phyloP scores from a whole-genome alignment of 2,797 vertebrate species.

The Pseudochaenichthys georgianus region DNA sequence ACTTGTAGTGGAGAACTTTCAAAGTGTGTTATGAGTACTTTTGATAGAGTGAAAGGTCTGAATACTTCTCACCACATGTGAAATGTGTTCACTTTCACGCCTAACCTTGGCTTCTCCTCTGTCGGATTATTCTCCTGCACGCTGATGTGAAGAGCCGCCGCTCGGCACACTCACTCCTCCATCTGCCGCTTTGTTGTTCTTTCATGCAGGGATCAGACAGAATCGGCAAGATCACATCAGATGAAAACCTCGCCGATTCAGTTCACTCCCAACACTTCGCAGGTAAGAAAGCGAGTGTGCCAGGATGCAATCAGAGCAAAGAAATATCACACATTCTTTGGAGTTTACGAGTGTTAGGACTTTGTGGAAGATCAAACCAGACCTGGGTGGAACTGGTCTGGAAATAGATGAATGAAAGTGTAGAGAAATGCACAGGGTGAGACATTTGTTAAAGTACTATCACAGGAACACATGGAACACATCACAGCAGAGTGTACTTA shows the following conservation, averaged over 20 bases:
- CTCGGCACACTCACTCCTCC: slow-evolving; percentile 8
- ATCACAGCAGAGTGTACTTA: neutral
- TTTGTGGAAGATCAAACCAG: slow-evolving; percentile 7
- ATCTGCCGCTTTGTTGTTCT: slow-evolving; percentile 21
- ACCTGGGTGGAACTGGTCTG: neutral
- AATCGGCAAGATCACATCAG: slow-evolving; percentile 86
- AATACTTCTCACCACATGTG: neutral
- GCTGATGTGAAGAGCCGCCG: neutral
- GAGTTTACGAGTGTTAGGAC: neutral
- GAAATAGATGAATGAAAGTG: neutral
- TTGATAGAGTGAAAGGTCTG: neutral
- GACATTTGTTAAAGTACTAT: neutral
- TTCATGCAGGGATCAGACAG: slow-evolving; percentile 81
- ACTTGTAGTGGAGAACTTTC: neutral
- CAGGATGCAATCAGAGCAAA: neutral
- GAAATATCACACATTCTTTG: neutral
- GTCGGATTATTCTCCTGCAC: neutral
- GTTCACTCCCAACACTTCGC: slow-evolving; percentile 91
- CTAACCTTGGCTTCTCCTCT: slow-evolving; percentile 1
- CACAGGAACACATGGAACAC: neutral
- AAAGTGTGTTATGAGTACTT: neutral
- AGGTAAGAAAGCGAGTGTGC: slow-evolving; percentile 78
- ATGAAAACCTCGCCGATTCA: slow-evolving; percentile 89
- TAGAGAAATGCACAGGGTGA: neutral
- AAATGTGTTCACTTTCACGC: slow-evolving; percentile 1